phyloP scores from a whole-genome alignment of 2,797 vertebrate species.

The Malurus splendens region DNA sequence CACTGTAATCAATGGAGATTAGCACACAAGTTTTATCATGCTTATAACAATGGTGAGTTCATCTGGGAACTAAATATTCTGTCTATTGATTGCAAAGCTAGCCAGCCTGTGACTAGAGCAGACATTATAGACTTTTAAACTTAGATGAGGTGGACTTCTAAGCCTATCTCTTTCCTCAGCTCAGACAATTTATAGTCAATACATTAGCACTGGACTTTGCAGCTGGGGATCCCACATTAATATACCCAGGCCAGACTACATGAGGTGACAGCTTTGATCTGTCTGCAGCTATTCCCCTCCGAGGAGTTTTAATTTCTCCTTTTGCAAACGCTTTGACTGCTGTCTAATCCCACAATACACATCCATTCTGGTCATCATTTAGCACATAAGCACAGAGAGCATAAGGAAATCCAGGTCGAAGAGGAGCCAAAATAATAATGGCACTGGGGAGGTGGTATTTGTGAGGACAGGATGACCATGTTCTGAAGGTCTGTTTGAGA shows the following conservation, averaged over 20 bases:
- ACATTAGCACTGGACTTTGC: background rate
- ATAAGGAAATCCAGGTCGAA: background rate
- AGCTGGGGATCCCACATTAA: background rate
- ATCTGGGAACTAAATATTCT: background rate
- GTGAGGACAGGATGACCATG: fast-evolving
- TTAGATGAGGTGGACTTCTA: background rate
- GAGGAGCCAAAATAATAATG: background rate
- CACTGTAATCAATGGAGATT: slow-evolving; percentile 1
- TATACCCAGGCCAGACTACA: background rate
- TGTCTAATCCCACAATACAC: background rate
- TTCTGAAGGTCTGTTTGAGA: background rate
- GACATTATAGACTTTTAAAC: background rate
- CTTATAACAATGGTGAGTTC: background rate
- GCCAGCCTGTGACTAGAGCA: background rate
- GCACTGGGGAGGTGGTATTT: background rate
- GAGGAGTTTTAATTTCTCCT: background rate
- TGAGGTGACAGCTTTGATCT: background rate
- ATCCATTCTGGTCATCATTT: background rate
- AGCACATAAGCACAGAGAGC: background rate
- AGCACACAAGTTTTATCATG: background rate
- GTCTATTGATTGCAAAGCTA: background rate
- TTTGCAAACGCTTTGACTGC: background rate
- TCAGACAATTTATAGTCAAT: background rate
- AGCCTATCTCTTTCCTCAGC: background rate
- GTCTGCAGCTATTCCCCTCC: background rate